Conservation (phyloP, 2,888 invertebrate species). For the Drosophila falleni region DNA sequence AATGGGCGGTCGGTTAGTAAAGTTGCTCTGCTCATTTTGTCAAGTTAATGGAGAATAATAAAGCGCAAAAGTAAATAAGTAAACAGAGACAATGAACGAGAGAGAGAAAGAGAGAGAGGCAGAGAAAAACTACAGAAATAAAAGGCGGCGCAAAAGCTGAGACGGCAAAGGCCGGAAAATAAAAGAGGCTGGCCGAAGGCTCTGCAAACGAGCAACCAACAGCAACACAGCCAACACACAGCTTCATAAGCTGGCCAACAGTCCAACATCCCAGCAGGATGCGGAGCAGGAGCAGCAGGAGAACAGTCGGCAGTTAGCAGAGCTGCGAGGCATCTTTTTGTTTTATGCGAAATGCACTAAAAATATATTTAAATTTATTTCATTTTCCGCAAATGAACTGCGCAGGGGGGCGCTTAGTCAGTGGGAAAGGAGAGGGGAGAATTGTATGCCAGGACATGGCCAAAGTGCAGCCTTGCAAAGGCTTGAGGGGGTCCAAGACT, state of each 20-base stretch:
- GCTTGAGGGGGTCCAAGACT: conserved; percentile 37
- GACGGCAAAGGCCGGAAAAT: conserved; percentile 78
- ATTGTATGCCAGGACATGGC: conserved; percentile 51
- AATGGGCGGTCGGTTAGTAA: conserved; percentile 27
- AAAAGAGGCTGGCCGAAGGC: conserved; percentile 64
- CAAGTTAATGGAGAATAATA: conserved; percentile 80
- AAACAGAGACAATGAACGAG: conserved; percentile 61
- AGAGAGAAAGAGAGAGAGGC: neutral
- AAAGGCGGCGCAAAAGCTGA: conserved; percentile 71
- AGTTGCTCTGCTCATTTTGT: conserved; percentile 70
- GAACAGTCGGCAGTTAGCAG: neutral
- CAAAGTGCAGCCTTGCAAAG: conserved; percentile 71
- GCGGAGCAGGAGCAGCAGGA: neutral
- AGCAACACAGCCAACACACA: conserved; percentile 14
- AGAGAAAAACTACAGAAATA: conserved; percentile 74
- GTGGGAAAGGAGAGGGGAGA: neutral
- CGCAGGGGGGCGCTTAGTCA: conserved; percentile 27
- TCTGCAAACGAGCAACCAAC: conserved; percentile 48
- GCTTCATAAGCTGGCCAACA: conserved; percentile 10
- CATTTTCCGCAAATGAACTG: conserved; percentile 78
- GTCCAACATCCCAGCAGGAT: conserved; percentile 36
- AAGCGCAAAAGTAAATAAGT: conserved; percentile 82
- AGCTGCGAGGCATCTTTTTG: conserved; percentile 78
- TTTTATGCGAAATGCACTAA: conserved; percentile 82
- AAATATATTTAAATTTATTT: conserved; percentile 82